Evolutionary conservation across 2,888 invertebrate species (phyloP).

Genomic region (Nephrotoma appendiculata): DNA sequence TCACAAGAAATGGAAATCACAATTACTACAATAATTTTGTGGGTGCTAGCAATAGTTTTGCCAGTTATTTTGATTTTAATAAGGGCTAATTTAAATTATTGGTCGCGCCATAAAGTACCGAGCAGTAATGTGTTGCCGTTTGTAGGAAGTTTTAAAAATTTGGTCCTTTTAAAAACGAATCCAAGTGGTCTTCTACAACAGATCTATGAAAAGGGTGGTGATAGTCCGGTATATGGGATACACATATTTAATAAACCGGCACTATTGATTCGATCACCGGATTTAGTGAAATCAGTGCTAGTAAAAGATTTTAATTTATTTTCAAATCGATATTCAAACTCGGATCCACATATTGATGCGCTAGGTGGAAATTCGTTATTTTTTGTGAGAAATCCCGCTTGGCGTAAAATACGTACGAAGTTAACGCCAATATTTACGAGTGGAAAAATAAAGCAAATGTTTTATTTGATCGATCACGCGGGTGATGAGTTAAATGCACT

Average conservation of each 20-base stretch:
- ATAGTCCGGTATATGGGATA: slow-evolving; percentile 27
- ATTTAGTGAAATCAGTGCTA: slow-evolving; percentile 32
- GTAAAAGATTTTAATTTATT: slow-evolving; percentile 35
- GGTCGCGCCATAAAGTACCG: not conserved
- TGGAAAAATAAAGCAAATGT: slow-evolving; percentile 30
- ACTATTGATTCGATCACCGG: slow-evolving; percentile 32
- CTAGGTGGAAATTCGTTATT: slow-evolving; percentile 32
- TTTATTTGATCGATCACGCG: slow-evolving; percentile 25
- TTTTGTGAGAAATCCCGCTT: slow-evolving; percentile 29
- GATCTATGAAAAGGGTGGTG: slow-evolving; percentile 15
- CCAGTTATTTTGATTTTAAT: not conserved
- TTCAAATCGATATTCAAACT: slow-evolving; percentile 22
- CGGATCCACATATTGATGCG: slow-evolving; percentile 25
- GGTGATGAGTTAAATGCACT: slow-evolving; percentile 19
- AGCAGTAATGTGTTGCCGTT: not conserved
- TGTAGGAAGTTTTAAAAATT: not conserved
- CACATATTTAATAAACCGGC: slow-evolving; percentile 32
- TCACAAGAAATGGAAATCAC: not conserved
- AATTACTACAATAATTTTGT: not conserved
- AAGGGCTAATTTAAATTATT: not conserved
- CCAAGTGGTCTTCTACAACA: not conserved
- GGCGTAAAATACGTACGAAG: slow-evolving; percentile 32
- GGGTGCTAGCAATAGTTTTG: not conserved
- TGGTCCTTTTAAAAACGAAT: not conserved
- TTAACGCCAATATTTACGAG: slow-evolving; percentile 34